Evolutionary conservation across 1,140 invertebrate genomes (phyloP).

Genomic region (Octopus bimaculoides): DNA sequence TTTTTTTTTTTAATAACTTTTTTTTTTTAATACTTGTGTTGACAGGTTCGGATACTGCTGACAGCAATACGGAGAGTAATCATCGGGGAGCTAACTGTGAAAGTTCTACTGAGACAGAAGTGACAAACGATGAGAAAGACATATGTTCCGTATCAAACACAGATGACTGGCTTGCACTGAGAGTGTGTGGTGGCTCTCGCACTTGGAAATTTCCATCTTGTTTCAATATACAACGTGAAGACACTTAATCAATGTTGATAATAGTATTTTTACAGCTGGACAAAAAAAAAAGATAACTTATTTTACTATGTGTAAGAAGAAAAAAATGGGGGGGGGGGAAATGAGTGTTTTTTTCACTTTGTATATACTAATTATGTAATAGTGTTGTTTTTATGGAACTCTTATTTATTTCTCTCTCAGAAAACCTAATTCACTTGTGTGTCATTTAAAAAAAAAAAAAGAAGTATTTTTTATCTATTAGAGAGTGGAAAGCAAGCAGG

Average conservation of each 20-base stretch:
- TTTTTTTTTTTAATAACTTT: background rate
- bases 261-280: too few relatives aligned
- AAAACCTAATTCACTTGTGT: too few relatives aligned
- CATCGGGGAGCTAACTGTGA: conserved; percentile 13
- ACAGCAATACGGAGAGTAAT: background rate
- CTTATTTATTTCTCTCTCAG: too few relatives aligned
- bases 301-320: too few relatives aligned
- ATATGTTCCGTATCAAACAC: conserved; percentile 42
- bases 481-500: too few relatives aligned
- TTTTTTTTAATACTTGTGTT: background rate
- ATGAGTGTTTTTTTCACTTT: too few relatives aligned
- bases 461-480: too few relatives aligned
- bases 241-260: background rate
- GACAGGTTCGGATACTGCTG: background rate
- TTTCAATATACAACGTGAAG: conserved; percentile 22
- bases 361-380: too few relatives aligned
- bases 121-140: conserved; percentile 30
- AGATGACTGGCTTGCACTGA: conserved; percentile 48
- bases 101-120: conserved; percentile 18
- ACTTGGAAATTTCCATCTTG: conserved; percentile 43
- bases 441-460: too few relatives aligned
- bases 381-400: too few relatives aligned
- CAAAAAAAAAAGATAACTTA: too few relatives aligned
- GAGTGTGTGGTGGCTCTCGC: conserved; percentile 43
- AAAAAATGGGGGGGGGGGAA: too few relatives aligned